These are phyloP conservation scores for Emydura subglobosa DNA, from an alignment of 2,113 vertebrate species.

Conservation along the genomic window DNA sequence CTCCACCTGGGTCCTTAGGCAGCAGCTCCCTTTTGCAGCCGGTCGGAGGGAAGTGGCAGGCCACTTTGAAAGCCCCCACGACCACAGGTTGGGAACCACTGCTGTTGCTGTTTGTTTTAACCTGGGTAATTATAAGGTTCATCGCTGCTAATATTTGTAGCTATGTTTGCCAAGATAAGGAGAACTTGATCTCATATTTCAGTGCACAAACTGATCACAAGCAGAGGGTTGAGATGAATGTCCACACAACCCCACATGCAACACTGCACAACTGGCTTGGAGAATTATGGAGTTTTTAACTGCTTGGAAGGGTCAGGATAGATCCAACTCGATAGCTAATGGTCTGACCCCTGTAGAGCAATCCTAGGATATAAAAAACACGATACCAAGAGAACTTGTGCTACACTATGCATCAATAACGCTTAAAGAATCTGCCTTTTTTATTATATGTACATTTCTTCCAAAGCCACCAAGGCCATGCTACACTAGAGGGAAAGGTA, in stretches of 20 bases:
- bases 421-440: accelerated
- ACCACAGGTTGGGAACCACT: too few relatives aligned
- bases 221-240: neutral
- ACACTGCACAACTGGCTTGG: accelerated
- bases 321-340: neutral
- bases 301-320: neutral
- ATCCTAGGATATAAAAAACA: neutral
- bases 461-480: neutral
- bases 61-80: too few relatives aligned
- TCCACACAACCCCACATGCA: accelerated
- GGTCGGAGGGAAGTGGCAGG: too few relatives aligned
- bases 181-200: neutral
- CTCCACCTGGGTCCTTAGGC: too few relatives aligned
- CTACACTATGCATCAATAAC: neutral
- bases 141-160: neutral
- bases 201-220: neutral
- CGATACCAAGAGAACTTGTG: neutral
- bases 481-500: neutral
- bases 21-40: too few relatives aligned
- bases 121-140: neutral
- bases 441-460: neutral
- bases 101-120: accelerated
- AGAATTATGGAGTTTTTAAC: neutral
- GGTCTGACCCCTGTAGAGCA: neutral
- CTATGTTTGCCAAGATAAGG: neutral